Conservation (phyloP, 1,140 invertebrate genomes). For the Zaprionus gabonicus region DNA sequence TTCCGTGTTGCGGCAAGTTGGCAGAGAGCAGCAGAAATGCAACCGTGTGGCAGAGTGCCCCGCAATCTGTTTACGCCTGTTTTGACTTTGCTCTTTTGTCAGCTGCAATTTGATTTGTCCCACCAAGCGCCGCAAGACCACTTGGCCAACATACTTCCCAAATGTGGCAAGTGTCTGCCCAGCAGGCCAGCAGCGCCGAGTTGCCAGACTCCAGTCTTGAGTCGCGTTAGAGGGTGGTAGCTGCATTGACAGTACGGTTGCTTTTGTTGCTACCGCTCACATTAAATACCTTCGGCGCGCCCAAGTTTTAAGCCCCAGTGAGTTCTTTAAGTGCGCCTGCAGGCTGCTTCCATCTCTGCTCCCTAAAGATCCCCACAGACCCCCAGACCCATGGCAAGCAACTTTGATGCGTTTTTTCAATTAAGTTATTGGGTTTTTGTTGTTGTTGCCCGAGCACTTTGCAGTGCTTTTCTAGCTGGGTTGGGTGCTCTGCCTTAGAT, state of each 20-base stretch:
- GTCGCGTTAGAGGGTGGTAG: background rate
- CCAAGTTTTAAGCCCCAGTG: constrained; percentile 34
- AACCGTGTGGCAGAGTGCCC: constrained; percentile 16
- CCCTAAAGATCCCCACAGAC: constrained; percentile 3
- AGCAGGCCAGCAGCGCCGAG: background rate
- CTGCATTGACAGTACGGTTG: constrained; percentile 35
- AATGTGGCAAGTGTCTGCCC: constrained; percentile 13
- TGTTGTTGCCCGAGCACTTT: constrained; percentile 31
- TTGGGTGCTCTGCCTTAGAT: constrained; percentile 25
- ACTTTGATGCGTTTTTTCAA: constrained; percentile 55
- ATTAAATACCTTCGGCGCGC: constrained; percentile 18
- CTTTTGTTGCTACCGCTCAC: constrained; percentile 2
- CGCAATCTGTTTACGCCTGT: constrained; percentile 71
- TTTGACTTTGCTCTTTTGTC: constrained; percentile 54
- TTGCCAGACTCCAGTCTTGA: background rate
- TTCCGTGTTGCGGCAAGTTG: constrained; percentile 60
- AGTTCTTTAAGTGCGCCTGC: constrained; percentile 28
- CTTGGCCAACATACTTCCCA: constrained; percentile 13
- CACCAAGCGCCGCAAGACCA: constrained; percentile 3
- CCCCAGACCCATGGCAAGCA: constrained; percentile 14
- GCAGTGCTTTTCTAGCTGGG: constrained; percentile 29
- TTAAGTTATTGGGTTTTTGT: constrained; percentile 53
- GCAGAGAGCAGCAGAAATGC: constrained; percentile 25
- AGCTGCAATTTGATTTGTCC: constrained; percentile 43
- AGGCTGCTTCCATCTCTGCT: constrained; percentile 18